Conservation (phyloP, 2,797 vertebrate species). For the Sitta carolinensis region DNA sequence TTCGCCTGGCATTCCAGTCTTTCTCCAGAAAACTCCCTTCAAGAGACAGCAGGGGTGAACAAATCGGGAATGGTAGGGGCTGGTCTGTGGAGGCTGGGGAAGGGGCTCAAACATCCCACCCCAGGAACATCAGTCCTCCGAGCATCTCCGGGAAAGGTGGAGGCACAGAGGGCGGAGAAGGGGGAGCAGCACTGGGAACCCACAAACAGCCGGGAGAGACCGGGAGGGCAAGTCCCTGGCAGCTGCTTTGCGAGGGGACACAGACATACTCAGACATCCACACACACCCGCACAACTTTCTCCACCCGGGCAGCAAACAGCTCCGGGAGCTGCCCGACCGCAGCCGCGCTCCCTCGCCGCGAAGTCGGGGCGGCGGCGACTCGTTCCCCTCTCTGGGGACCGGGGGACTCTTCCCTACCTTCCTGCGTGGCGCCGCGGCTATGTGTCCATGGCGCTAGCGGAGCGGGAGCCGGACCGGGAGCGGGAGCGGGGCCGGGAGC, state of each 20-base stretch:
- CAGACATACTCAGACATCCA: neutral
- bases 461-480: neutral
- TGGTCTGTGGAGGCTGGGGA: neutral
- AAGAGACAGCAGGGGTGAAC: neutral
- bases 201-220: neutral
- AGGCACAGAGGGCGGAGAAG: neutral
- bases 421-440: constrained; percentile 12
- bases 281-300: neutral
- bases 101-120: neutral
- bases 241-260: neutral
- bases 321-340: neutral
- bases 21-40: neutral
- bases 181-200: neutral
- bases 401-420: neutral
- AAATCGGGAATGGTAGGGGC: neutral
- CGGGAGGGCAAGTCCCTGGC: neutral
- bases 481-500: neutral
- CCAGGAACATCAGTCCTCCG: neutral
- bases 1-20: neutral
- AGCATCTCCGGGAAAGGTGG: neutral
- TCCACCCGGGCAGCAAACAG: neutral
- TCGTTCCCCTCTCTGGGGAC: neutral
- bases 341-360: neutral
- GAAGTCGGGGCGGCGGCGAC: neutral
- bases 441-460: constrained; percentile 42